Percentiles rank a stretch among this genome's conserved stretches.
Conservation (phyloP, 2,113 vertebrate species). For the Gnathonemus longibarbis region DNA sequence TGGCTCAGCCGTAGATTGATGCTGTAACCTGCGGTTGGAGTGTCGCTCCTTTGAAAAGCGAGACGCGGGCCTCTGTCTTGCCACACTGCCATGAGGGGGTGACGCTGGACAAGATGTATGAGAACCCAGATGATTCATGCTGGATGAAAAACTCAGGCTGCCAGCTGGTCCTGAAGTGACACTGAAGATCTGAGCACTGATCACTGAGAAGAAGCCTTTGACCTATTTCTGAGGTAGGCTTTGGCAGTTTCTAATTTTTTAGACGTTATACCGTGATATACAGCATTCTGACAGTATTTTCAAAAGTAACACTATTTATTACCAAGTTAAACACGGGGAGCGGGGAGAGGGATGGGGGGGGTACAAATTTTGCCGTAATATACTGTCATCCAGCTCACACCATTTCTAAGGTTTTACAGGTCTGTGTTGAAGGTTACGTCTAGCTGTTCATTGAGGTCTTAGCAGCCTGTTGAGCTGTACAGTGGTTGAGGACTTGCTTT, state of each 20-base stretch:
- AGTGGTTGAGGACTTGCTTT: background rate
- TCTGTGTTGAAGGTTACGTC: background rate
- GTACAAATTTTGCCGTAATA: background rate
- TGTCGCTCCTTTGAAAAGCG: background rate
- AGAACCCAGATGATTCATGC: background rate
- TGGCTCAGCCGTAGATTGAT: background rate
- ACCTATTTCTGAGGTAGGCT: background rate
- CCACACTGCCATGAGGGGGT: background rate
- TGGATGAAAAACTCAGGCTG: background rate
- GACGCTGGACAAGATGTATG: background rate
- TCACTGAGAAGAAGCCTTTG: background rate
- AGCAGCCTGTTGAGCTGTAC: background rate
- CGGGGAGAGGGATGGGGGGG: background rate
- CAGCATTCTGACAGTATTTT: background rate
- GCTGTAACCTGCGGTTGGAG: background rate
- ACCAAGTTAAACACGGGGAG: background rate
- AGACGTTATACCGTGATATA: background rate
- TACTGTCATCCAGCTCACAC: background rate
- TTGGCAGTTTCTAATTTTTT: background rate
- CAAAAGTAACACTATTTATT: background rate
- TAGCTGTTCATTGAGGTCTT: background rate
- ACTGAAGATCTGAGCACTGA: background rate
- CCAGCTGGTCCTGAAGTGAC: too few relatives aligned
- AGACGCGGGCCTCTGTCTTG: background rate
- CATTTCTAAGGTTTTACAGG: background rate